Evolutionary conservation across 30 jellyfish, hydroid and myxozoan species (phyloP), one percentile per base, ranked within the genome.

Genomic region (Nemopilema nomurai): DNA sequence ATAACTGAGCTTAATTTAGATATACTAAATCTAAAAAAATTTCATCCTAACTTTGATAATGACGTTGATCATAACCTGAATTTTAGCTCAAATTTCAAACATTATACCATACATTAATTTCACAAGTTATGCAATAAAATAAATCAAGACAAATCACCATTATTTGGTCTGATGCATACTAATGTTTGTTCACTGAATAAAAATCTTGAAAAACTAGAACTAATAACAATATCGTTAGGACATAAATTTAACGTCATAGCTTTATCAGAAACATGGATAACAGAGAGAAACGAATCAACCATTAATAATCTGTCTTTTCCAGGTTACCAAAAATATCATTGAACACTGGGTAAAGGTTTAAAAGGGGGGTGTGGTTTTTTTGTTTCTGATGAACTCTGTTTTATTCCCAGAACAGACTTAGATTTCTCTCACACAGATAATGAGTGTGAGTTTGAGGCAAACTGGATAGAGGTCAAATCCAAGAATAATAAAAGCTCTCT

Each of bases 391-490:
- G 73, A 63, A 8, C 0, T 63, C 25, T 63, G 4, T 63, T 52
- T 63, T 30, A 18, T 9, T 30, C n/a, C 73, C 9, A 63, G 73
- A 30, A 63, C 20, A 30, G 73, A 63, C 17, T 18, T 52, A 52
- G 20, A 52, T n/a, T n/a, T 77, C 28, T 77, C 80, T 31, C 80
- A 62, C 66, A 18, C 80, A 64, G 80, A 31, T 62, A 79, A 33
- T 20, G n/a, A n/a, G n/a, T 4, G 79, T 31, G 79, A 79, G 33
- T 79, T 79, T 64, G 79, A 79, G 41, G 89, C 80, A 62, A 79
- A 79, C 89, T 81, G 90, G 82, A 81, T 81, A 4, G 90, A 81
- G 32, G 25, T 67, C 49, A 50, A 29, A 70, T 70, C 81, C 41
- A 18, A 70, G 50, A 70, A 70, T 70, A 28, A 70, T 29, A 70